Evolutionary conservation across 1,140 invertebrate species (phyloP), one percentile per base, ranked within the genome.

Genomic region (Diabrotica virgifera): DNA sequence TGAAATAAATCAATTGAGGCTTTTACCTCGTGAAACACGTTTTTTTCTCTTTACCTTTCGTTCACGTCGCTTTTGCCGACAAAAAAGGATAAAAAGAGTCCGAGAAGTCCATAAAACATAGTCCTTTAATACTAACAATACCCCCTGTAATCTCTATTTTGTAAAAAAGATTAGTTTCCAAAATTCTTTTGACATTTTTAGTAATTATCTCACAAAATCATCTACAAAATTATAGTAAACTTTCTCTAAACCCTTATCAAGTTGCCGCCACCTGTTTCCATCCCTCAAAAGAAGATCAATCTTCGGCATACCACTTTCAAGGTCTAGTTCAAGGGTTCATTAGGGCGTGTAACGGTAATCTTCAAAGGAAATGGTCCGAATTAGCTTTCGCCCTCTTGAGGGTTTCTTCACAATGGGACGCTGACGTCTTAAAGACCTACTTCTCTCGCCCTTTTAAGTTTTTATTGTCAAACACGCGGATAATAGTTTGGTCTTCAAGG

Each of bases 271-370:
- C 40, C 40, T 46, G 40, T 46, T 46, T n/a, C 40, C n/a, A 10
- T 46, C 40, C n/a, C 8, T 10, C 40, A 8, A 57, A 36, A 57
- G 37, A 57, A 57, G 55, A 57, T 57, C 37, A 57, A 36, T 57
- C 35, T 36, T 37, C 55, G 12, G n/a, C 36, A 36, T 36, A 55
- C 24, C 36, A 11, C 37, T 57, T 57, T 57, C 55, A 57, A 57
- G 55, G 55, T 36, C 55, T 57, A 36, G 55, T 57, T 57, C 36
- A 10, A 37, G 55, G 55, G 36, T 57, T 57, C 55, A 57, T 57
- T 57, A 57, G 55, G 55, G 55, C 55, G 55, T 57, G 55, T 57
- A 57, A 57, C 55, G 55, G 55, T 57, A 57, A 57, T 36, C 55
- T 36, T 57, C 55, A 36, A 57, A 57, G 36, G 55, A 37, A 57